Evolutionary conservation across 2,888 invertebrate genomes (phyloP).

Genomic region (Aproaerema taeniolella): DNA sequence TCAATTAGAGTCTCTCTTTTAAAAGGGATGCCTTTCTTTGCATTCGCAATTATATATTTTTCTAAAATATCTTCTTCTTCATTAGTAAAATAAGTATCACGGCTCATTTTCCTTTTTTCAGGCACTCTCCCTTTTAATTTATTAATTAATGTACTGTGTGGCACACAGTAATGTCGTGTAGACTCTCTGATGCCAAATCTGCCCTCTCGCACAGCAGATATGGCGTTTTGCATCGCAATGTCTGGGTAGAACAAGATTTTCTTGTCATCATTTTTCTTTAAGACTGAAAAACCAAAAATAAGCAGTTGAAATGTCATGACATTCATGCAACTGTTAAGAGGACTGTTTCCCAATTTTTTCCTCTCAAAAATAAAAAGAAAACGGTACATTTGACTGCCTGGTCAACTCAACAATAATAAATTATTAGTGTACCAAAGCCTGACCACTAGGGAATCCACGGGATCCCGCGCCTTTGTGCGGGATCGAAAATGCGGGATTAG

Average conservation of each 20-base stretch:
- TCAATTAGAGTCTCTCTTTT: not conserved
- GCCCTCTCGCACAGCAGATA: not conserved
- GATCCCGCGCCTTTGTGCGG: too few relatives aligned
- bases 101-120: not conserved
- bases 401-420: too few relatives aligned
- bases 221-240: not conserved
- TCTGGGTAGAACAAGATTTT: not conserved
- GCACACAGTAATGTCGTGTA: not conserved
- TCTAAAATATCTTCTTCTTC: not conserved
- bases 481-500: too few relatives aligned
- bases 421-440: too few relatives aligned
- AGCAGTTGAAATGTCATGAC: not conserved
- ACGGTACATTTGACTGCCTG: too few relatives aligned
- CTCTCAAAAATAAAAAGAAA: not conserved
- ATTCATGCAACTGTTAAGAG: not conserved
- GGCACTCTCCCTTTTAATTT: too few relatives aligned
- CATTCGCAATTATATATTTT: conserved; percentile 5
- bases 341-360: not conserved
- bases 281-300: not conserved
- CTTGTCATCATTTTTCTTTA: not conserved
- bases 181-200: not conserved
- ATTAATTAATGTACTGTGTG: too few relatives aligned
- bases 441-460: too few relatives aligned
- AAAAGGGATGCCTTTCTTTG: not conserved
- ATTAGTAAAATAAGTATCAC: not conserved